Conservation (phyloP, 2,113 vertebrate species). For the Syrmaticus mikado region DNA sequence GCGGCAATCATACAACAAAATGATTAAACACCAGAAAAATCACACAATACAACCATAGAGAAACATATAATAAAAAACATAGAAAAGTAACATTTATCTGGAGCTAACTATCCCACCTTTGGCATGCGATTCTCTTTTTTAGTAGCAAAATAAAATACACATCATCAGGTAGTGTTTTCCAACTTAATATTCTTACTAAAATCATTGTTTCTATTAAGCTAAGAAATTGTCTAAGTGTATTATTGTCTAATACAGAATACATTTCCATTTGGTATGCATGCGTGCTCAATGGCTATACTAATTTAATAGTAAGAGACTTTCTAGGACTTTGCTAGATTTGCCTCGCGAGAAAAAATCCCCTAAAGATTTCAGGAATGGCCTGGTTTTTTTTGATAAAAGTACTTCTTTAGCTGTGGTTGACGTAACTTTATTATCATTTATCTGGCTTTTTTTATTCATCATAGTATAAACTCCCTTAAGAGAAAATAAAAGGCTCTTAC, state of each 20-base stretch:
- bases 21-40: background rate
- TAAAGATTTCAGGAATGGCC: slow-evolving; percentile 19
- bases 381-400: slow-evolving; percentile 17
- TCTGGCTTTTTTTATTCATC: slow-evolving; percentile 37
- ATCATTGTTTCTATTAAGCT: slow-evolving; percentile 61
- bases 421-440: background rate
- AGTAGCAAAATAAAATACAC: background rate
- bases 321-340: slow-evolving; percentile 8
- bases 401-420: slow-evolving; percentile 39
- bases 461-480: background rate
- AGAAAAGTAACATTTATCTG: background rate
- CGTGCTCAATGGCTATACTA: background rate
- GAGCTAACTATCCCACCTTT: background rate
- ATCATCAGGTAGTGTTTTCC: slow-evolving; percentile 32
- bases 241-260: slow-evolving; percentile 53
- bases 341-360: background rate
- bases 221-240: slow-evolving; percentile 39
- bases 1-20: background rate
- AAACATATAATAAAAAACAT: background rate
- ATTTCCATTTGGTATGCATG: slow-evolving; percentile 35
- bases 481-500: background rate
- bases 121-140: slow-evolving; percentile 40
- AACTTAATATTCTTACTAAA: slow-evolving; percentile 72
- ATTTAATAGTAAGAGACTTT: slow-evolving; percentile 49
- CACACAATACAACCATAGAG: background rate